These are phyloP conservation scores for Galbula dea DNA, from an alignment of 2,113 vertebrate genomes.

Conservation along the genomic window DNA sequence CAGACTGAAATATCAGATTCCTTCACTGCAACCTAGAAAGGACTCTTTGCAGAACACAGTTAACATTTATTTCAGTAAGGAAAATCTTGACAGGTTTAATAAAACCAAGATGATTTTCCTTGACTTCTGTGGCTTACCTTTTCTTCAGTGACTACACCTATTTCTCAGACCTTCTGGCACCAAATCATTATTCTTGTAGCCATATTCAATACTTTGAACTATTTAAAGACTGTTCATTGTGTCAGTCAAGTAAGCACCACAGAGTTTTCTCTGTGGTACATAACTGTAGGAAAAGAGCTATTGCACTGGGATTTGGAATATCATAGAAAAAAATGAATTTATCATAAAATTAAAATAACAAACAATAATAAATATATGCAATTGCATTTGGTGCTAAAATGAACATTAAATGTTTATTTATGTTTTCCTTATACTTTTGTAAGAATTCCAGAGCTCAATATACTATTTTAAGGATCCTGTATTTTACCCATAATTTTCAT, in stretches of 20 bases:
- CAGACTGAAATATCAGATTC: slow-evolving; percentile 2
- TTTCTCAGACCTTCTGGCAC: slow-evolving; percentile 44
- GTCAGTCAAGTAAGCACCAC: neutral
- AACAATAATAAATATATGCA: neutral
- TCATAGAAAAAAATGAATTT: neutral
- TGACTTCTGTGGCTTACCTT: slow-evolving; percentile 50
- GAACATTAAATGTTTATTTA: neutral
- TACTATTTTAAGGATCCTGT: neutral
- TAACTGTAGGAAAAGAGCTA: neutral
- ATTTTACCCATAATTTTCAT: neutral
- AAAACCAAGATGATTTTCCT: slow-evolving; percentile 51
- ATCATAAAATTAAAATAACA: neutral
- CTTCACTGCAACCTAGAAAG: neutral
- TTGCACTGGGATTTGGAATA: neutral
- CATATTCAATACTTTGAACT: neutral
- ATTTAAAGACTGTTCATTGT: neutral
- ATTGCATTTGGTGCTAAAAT: neutral
- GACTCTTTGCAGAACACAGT: slow-evolving; percentile 7
- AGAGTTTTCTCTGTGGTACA: neutral
- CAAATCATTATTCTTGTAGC: slow-evolving; percentile 29
- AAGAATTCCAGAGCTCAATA: neutral
- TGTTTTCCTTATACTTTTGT: neutral
- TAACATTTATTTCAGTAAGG: slow-evolving; percentile 43
- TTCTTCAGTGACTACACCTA: slow-evolving; percentile 8
- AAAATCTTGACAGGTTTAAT: slow-evolving; percentile 51